phyloP scores from a whole-genome alignment of 2,113 vertebrate genomes.

The Patagioenas fasciata region DNA sequence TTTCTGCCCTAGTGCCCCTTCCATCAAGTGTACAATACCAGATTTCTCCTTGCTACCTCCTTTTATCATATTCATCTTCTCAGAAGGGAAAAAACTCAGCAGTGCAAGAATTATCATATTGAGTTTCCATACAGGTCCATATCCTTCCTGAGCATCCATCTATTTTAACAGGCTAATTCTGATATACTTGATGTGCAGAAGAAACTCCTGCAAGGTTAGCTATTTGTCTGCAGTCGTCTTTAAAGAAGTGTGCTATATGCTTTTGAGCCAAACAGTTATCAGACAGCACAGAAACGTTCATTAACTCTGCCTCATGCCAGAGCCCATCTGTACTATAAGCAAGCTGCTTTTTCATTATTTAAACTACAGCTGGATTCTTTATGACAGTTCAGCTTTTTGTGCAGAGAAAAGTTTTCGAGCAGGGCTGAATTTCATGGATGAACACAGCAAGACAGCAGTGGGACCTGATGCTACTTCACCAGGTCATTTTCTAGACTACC shows the following conservation, averaged over 20 bases:
- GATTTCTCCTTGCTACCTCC: not conserved
- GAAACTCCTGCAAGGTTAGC: not conserved
- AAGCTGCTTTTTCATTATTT: not conserved
- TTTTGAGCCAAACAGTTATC: not conserved
- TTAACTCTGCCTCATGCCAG: not conserved
- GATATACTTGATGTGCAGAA: not conserved
- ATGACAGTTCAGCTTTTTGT: not conserved
- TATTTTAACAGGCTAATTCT: not conserved
- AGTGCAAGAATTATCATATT: not conserved
- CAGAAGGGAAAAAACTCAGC: not conserved
- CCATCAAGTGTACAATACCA: not conserved
- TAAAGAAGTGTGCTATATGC: fast-evolving
- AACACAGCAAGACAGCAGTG: not conserved
- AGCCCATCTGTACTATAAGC: not conserved
- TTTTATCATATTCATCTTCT: not conserved
- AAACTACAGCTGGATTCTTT: not conserved
- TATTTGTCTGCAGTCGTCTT: not conserved
- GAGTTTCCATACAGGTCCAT: not conserved
- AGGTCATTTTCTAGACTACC: not conserved
- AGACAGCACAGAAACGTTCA: not conserved
- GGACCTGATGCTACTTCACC: not conserved
- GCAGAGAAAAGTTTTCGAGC: not conserved
- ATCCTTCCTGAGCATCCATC: not conserved
- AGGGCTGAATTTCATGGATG: not conserved
- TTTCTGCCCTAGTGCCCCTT: not conserved